phyloP scores from a whole-genome alignment of 2,888 invertebrate genomes.

The Archaeoteleia sp. region DNA sequence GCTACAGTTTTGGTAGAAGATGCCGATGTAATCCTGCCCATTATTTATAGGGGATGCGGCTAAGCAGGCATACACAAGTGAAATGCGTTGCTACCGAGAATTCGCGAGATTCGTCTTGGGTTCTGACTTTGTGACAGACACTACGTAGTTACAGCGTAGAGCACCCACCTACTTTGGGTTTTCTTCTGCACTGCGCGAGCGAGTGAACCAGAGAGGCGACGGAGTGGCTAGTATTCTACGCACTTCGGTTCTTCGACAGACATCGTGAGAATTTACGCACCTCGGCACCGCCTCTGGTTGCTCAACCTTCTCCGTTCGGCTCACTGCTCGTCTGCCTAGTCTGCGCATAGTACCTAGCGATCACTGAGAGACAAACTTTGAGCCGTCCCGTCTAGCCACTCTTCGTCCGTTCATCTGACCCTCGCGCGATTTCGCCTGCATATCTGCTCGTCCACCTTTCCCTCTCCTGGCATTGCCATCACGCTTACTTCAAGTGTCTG shows the following conservation, averaged over 20 bases:
- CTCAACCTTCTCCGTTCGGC: conserved; percentile 66
- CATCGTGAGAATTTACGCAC: conserved; percentile 63
- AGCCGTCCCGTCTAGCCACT: conserved; percentile 66
- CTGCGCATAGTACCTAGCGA: conserved; percentile 60
- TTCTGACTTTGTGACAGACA: conserved; percentile 73
- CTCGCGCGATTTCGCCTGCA: conserved; percentile 71
- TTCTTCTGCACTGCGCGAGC: conserved; percentile 71
- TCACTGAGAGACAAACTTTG: conserved; percentile 59
- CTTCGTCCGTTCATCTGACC: conserved; percentile 68
- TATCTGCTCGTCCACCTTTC: conserved; percentile 63
- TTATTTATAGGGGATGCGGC: conserved; percentile 75
- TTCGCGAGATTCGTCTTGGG: conserved; percentile 73
- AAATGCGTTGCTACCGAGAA: conserved; percentile 71
- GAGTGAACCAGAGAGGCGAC: conserved; percentile 56
- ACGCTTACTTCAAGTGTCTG: conserved; percentile 65
- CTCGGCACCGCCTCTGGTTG: conserved; percentile 64
- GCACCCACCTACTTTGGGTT: conserved; percentile 73
- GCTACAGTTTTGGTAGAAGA: conserved; percentile 62
- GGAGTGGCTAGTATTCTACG: conserved; percentile 68
- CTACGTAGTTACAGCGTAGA: conserved; percentile 74
- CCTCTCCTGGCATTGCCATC: conserved; percentile 61
- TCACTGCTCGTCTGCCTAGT: conserved; percentile 61
- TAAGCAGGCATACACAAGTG: conserved; percentile 69
- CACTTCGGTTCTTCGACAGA: conserved; percentile 70
- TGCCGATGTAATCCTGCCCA: conserved; percentile 73